Base-by-base conservation (phyloP, 2,797 vertebrate genomes). In the Scarus forsteni region DNA sequence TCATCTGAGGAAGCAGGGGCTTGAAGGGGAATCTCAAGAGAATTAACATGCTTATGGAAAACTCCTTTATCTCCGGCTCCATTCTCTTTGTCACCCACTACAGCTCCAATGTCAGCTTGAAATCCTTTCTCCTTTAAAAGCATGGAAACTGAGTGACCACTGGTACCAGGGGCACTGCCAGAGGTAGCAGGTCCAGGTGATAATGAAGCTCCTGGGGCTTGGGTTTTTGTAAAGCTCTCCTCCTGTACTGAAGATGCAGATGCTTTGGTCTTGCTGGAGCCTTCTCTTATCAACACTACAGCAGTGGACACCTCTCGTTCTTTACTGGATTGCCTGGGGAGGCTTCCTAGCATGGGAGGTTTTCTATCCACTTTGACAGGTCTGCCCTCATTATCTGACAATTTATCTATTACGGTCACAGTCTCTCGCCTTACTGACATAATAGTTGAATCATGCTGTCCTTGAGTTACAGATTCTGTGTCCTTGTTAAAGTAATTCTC, bases 51-150 rank as follows among this genome's bases (percentile, higher is more conserved):
- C 67, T 94, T 95, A 55, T 8, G 68, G 10, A 79, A 72, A 67
- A 69, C 70, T 35, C 56, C 77, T 80, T 86, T 91, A 53, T 13
- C 66, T 60, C n/a, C 83, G 52, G 39, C 15, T 43, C 38, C 43
- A 61, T 70, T 82, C 49, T 87, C 77, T 35, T 50, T 60, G 8
- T 94, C 91, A 19, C 91, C 89, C 7, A 95, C 81, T 56, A 93
- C 86, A 70, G 93, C 85, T 75, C 95, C 94, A 63, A 95, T 95
- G 61, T 95, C 94, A 69, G 95, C 94, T 63, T 95, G 95, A 85
- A 93, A 95, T 48, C 94, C 94, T 81, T 95, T 95, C 66, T 95
- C 95, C 79, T 94, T 95, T 64, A 94, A 36, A 55, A 95, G 76
- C 93, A 94, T 94, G 42, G 94, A 95, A 44, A 95, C 93, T 4